These are phyloP conservation scores for Hydrozoanthus gracilis DNA, from an alignment of 92 coral and sea anemone genomes.

Conservation along the genomic window DNA sequence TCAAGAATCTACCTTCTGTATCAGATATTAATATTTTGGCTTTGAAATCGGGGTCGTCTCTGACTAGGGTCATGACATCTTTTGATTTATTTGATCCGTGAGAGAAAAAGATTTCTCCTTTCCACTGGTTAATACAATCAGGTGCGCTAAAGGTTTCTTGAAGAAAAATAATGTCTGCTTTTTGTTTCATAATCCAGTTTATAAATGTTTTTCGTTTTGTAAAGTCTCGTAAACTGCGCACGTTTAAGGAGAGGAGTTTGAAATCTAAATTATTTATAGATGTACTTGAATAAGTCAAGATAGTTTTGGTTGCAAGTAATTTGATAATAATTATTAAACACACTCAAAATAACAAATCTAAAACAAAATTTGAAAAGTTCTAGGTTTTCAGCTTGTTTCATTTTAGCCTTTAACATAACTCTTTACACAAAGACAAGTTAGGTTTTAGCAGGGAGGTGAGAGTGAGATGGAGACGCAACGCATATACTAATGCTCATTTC, in stretches of 20 bases:
- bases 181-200: conserved; percentile 37
- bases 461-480: too few species aligned
- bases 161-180: not conserved
- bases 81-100: conserved; percentile 40
- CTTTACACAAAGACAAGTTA: not conserved
- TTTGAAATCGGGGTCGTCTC: conserved; percentile 32
- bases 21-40: conserved; percentile 6
- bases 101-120: conserved; percentile 34
- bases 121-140: conserved; percentile 27
- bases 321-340: too few species aligned
- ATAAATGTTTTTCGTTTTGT: conserved; percentile 43
- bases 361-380: not conserved
- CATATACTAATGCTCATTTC: too few species aligned
- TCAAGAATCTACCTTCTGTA: conserved; percentile 31
- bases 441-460: too few species aligned
- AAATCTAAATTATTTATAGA: not conserved
- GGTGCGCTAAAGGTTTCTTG: conserved; percentile 14
- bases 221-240: conserved; percentile 19
- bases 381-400: not conserved
- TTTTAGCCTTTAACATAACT: not conserved
- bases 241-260: conserved; percentile 25
- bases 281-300: not conserved
- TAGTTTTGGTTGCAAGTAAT: not conserved
- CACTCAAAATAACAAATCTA: not conserved
- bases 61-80: conserved; percentile 38